Percentiles rank a stretch among this genome's conserved stretches.
These are phyloP conservation scores for Polylopha cassiicola DNA, from an alignment of 2,888 invertebrate genomes.

Conservation along the genomic window DNA sequence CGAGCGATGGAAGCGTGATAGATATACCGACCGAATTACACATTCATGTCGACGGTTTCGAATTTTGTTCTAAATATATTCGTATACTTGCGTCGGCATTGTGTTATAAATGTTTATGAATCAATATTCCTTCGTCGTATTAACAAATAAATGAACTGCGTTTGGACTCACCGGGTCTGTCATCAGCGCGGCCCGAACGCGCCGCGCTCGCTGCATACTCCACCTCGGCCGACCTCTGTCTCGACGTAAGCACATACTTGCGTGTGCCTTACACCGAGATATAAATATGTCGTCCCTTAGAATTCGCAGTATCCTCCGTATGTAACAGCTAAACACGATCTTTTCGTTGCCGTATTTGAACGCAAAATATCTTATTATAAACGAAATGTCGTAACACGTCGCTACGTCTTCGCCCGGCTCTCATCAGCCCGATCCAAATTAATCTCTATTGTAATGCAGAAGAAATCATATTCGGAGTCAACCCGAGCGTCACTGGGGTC, in stretches of 20 bases:
- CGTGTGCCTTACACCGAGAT: conserved; percentile 12
- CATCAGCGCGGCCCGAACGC: background rate
- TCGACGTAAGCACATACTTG: conserved; percentile 20
- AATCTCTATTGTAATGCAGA: conserved; percentile 31
- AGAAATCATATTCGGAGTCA: conserved; percentile 34
- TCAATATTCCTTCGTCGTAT: conserved; percentile 7
- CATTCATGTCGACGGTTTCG: too few species aligned
- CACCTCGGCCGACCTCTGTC: conserved; percentile 18
- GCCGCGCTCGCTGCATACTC: conserved; percentile 10
- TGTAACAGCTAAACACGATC: conserved; percentile 34
- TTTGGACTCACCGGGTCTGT: too few species aligned
- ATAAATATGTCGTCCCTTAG: conserved; percentile 18
- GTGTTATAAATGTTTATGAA: conserved; percentile 8
- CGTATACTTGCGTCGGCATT: too few species aligned
- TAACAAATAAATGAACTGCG: conserved; percentile 2
- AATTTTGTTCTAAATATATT: too few species aligned
- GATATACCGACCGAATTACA: too few species aligned
- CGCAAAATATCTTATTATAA: conserved; percentile 38
- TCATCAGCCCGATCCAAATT: conserved; percentile 31
- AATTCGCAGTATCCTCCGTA: conserved; percentile 20
- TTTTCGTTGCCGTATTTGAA: conserved; percentile 39
- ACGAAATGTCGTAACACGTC: conserved; percentile 36
- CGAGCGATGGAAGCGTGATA: background rate
- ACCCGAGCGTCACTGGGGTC: conserved; percentile 27
- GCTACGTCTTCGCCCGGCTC: conserved; percentile 19